phyloP scores from a whole-genome alignment of 2,113 vertebrate genomes.

The Salvelinus fontinalis region DNA sequence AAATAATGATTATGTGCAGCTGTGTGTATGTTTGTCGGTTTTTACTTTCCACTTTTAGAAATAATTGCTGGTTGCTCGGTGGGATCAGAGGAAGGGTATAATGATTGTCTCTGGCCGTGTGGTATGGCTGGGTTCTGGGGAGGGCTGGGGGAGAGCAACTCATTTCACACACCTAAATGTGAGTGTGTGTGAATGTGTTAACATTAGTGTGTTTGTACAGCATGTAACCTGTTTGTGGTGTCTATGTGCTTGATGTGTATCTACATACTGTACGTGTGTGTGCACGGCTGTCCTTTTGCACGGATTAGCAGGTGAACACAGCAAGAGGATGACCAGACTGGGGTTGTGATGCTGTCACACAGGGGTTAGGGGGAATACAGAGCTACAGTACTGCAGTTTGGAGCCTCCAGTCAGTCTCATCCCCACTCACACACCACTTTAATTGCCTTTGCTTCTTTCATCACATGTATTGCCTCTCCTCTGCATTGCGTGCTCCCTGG shows the following conservation, averaged over 20 bases:
- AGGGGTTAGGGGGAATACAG: conserved; percentile 75
- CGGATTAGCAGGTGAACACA: too few relatives aligned
- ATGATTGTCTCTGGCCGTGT: conserved; percentile 67
- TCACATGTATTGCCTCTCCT: conserved; percentile 79
- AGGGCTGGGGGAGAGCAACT: background rate
- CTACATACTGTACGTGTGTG: background rate
- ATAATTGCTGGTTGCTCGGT: conserved; percentile 76
- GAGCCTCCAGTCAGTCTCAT: conserved; percentile 65
- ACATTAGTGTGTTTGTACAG: too few relatives aligned
- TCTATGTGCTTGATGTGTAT: background rate
- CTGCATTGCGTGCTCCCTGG: conserved; percentile 70
- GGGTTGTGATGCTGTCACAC: conserved; percentile 37
- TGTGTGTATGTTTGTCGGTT: conserved; percentile 42
- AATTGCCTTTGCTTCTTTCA: conserved; percentile 82
- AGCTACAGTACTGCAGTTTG: conserved; percentile 63
- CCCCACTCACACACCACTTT: conserved; percentile 57
- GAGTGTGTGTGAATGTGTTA: too few relatives aligned
- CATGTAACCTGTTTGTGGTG: too few relatives aligned
- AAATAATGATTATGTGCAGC: conserved; percentile 65
- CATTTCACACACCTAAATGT: too few relatives aligned
- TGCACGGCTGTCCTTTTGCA: too few relatives aligned
- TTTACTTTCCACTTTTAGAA: conserved; percentile 77
- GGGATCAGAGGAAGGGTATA: conserved; percentile 68
- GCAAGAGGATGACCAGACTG: too few relatives aligned
- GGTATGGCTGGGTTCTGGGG: conserved; percentile 40